Evolutionary conservation across 2,888 invertebrate genomes (phyloP).

Genomic region (Athrips mouffetella): DNA sequence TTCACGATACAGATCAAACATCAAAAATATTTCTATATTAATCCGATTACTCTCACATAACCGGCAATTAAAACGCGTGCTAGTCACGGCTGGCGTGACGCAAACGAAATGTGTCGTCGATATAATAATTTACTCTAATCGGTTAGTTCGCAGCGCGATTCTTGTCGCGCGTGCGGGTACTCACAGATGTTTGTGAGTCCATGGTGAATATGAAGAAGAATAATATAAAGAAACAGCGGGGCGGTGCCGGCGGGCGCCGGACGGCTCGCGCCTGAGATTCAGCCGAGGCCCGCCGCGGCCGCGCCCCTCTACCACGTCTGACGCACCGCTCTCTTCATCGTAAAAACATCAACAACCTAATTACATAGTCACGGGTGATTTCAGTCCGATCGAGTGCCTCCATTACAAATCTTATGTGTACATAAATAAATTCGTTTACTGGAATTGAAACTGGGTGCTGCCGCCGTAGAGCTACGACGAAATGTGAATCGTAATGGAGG

Average conservation of each 20-base stretch:
- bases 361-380: slow-evolving; percentile 52
- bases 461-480: not conserved
- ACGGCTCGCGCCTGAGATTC: slow-evolving; percentile 69
- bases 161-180: slow-evolving; percentile 32
- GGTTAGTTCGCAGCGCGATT: slow-evolving; percentile 38
- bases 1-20: slow-evolving; percentile 73
- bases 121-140: slow-evolving; percentile 46
- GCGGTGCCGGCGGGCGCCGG: slow-evolving; percentile 39
- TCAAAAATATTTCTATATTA: slow-evolving; percentile 73
- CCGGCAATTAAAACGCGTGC: slow-evolving; percentile 54
- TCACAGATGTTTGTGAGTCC: slow-evolving; percentile 36
- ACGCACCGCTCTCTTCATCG: slow-evolving; percentile 43
- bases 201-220: slow-evolving; percentile 21
- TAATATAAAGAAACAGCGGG: slow-evolving; percentile 25
- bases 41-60: slow-evolving; percentile 66
- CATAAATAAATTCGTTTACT: slow-evolving; percentile 7
- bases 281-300: slow-evolving; percentile 41
- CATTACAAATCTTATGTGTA: slow-evolving; percentile 11
- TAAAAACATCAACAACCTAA: slow-evolving; percentile 42
- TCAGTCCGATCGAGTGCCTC: slow-evolving; percentile 46
- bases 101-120: slow-evolving; percentile 41
- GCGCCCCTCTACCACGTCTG: slow-evolving; percentile 35
- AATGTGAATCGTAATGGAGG: slow-evolving; percentile 14
- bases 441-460: slow-evolving; percentile 11
- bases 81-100: slow-evolving; percentile 43